Evolutionary conservation across 2,888 invertebrate genomes (phyloP), one percentile per base, ranked within the genome.

Genomic region (Willowsia nigromaculata): DNA sequence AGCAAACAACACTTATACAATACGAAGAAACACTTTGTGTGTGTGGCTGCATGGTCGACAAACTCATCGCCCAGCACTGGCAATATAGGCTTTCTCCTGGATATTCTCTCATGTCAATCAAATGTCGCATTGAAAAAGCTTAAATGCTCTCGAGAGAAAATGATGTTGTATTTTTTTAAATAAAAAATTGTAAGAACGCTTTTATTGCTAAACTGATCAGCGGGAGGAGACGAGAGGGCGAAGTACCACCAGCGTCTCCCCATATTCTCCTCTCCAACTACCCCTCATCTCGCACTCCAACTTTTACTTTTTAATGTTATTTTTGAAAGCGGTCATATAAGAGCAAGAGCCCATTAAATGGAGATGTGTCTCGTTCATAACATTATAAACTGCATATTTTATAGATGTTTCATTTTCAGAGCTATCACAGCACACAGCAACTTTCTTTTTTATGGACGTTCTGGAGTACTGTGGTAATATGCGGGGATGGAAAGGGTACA

Each of bases 111-210:
- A 43, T 62, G 85, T 85, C 85, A 85, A 47, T 85, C 85, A 85
- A 76, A 85, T 59, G 85, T 85, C 85, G 18, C 76, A 87, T 81
- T 68, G 30, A 80, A 50, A n/a, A 47, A 59, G 27, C 88, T 82
- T 65, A 80, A 86, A 80, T 18, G 78, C 53, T 86, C 85, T 37
- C 47, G 13, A 30, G 59, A 33, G 59, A 86, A n/a, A 68, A 40
- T 37, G 40, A 81, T 56, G 65, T 25, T 74, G 71, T n/a, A 37
- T 53, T 71, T 84, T 15, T 40, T 74, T 37, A 11, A 56, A 68
- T 62, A 62, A 33, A 62, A 62, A 68, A 62, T 37, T 9, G 25
- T 25, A 62, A 40, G 43, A 68, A n/a, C 15, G 7, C 18, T 68
- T 83, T 83, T 47, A 65, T 37, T 65, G 13, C 83, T 37, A 30